phyloP scores from a whole-genome alignment of 1,140 invertebrate species.

The Zaprionus ornatus region DNA sequence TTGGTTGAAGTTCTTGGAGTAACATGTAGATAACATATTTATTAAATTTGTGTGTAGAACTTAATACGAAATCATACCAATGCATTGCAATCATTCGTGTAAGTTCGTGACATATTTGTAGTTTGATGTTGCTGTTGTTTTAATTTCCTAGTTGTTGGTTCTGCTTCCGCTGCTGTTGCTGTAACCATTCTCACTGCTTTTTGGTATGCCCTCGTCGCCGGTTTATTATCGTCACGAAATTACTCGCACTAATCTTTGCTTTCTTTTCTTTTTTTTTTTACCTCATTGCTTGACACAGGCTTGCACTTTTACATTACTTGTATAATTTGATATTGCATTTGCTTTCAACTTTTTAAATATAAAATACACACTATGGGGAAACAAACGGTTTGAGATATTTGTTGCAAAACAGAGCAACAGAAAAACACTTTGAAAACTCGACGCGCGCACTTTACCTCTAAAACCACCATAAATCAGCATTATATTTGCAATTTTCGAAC shows the following conservation, averaged over 20 bases:
- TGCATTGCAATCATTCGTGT: slow-evolving; percentile 82
- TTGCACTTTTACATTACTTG: slow-evolving; percentile 55
- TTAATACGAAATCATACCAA: slow-evolving; percentile 84
- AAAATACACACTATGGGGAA: slow-evolving; percentile 59
- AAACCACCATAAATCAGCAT: slow-evolving; percentile 46
- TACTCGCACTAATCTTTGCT: slow-evolving; percentile 27
- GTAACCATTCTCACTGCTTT: background rate
- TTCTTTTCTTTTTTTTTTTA: slow-evolving; percentile 21
- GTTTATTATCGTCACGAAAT: slow-evolving; percentile 34
- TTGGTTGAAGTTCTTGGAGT: slow-evolving; percentile 27
- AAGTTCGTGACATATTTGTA: slow-evolving; percentile 73
- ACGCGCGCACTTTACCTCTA: slow-evolving; percentile 60
- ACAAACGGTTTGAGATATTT: slow-evolving; percentile 59
- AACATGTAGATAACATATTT: slow-evolving; percentile 48
- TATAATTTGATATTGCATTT: slow-evolving; percentile 45
- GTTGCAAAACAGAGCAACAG: slow-evolving; percentile 66
- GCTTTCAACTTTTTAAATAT: slow-evolving; percentile 23
- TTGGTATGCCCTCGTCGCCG: slow-evolving; percentile 5
- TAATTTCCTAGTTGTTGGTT: slow-evolving; percentile 39
- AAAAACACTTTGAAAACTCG: slow-evolving; percentile 81
- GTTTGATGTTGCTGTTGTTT: slow-evolving; percentile 50
- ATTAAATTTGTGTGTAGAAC: slow-evolving; percentile 64
- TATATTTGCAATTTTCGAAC: slow-evolving; percentile 54
- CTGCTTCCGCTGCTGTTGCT: slow-evolving; percentile 15
- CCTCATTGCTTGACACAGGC: slow-evolving; percentile 47